Conservation (phyloP, 92 coral and sea anemone species). For the Heteractis magnifica region DNA sequence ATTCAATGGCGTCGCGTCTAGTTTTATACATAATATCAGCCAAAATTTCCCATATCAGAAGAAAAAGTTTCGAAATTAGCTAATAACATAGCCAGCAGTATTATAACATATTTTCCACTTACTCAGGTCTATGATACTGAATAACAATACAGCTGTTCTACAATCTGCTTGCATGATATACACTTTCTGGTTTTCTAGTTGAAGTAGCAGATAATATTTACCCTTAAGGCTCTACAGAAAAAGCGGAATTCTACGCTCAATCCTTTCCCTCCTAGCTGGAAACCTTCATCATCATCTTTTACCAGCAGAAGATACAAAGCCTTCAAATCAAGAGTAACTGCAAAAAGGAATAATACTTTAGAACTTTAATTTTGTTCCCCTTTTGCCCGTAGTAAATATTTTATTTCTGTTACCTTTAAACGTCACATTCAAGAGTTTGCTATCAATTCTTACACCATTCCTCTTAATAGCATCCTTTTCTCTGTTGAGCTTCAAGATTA, state of each 20-base stretch:
- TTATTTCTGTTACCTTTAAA: background rate
- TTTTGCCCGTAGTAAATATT: background rate
- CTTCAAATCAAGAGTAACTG: constrained; percentile 20
- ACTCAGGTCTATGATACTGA: too few relatives aligned
- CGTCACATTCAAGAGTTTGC: background rate
- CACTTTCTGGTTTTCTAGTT: background rate
- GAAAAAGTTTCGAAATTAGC: too few relatives aligned
- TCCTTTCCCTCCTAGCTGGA: background rate
- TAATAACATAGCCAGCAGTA: too few relatives aligned
- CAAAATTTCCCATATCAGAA: too few relatives aligned
- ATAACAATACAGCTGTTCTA: background rate
- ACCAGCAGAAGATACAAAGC: constrained; percentile 10
- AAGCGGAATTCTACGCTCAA: background rate
- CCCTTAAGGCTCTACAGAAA: constrained; percentile 1
- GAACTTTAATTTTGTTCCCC: background rate
- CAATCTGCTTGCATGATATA: background rate
- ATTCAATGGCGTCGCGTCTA: too few relatives aligned
- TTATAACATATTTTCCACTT: background rate
- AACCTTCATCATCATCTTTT: constrained; percentile 21
- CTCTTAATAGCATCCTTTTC: background rate
- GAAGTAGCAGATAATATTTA: background rate
- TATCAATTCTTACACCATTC: background rate
- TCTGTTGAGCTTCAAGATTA: background rate
- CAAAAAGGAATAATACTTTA: background rate
- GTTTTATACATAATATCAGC: too few relatives aligned